Evolutionary conservation across 2,113 vertebrate species (phyloP).

Genomic region (Callionymus lyra): DNA sequence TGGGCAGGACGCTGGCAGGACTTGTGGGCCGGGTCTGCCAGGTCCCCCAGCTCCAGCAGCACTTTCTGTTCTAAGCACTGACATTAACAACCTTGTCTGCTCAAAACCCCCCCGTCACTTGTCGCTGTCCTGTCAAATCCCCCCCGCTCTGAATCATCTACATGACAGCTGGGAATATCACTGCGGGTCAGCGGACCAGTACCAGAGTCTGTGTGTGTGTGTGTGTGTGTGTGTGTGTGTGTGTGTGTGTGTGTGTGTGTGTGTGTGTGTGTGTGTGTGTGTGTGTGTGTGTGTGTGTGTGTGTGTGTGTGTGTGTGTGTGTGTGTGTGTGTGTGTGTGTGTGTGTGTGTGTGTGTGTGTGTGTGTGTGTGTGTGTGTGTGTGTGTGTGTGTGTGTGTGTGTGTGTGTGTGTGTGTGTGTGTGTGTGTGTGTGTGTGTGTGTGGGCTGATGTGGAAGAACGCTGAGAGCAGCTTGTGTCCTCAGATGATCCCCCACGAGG

Average conservation of each 20-base stretch:
- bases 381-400: constrained; percentile 10
- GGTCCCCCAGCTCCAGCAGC: too few relatives aligned
- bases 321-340: constrained; percentile 10
- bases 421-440: constrained; percentile 6
- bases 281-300: constrained; percentile 6
- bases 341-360: constrained; percentile 6
- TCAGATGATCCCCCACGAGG: too few relatives aligned
- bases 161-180: constrained; percentile 23
- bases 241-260: constrained; percentile 6
- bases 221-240: constrained; percentile 6
- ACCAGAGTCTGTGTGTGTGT: constrained; percentile 8
- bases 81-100: constrained; percentile 4
- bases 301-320: constrained; percentile 6
- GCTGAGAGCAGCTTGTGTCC: too few relatives aligned
- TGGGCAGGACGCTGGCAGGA: too few relatives aligned
- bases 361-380: constrained; percentile 6
- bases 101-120: constrained; percentile 20
- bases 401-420: constrained; percentile 6
- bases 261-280: constrained; percentile 10
- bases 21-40: too few relatives aligned
- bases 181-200: constrained; percentile 25
- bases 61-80: too few relatives aligned
- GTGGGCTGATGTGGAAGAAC: background rate
- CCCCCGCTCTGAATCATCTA: constrained; percentile 37
- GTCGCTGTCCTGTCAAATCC: constrained; percentile 20